Percentiles rank a stretch among this genome's conserved stretches.
Conservation (phyloP, 2,797 vertebrate genomes). For the Botia almorhae region DNA sequence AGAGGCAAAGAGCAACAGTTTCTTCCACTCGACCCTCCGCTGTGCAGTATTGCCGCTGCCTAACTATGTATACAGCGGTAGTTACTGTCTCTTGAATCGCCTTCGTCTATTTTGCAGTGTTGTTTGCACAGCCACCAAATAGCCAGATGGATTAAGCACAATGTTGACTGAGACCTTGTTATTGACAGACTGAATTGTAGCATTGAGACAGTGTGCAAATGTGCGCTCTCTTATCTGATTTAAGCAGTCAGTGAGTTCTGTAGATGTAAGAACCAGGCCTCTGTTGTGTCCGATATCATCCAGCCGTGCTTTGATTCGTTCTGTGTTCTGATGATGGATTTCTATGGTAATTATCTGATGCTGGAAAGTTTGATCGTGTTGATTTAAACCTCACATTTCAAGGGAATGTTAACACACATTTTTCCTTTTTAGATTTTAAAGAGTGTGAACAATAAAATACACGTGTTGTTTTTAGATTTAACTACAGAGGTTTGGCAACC, state of each 20-base stretch:
- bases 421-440: slow-evolving; percentile 70
- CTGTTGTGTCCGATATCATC: slow-evolving; percentile 38
- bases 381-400: slow-evolving; percentile 76
- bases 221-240: slow-evolving; percentile 53
- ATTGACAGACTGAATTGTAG: slow-evolving; percentile 41
- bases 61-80: background rate
- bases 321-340: slow-evolving; percentile 86
- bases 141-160: slow-evolving; percentile 13
- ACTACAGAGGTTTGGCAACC: background rate
- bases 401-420: slow-evolving; percentile 82
- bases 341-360: slow-evolving; percentile 84
- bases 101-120: background rate
- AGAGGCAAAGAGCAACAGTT: slow-evolving; percentile 35
- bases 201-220: slow-evolving; percentile 49
- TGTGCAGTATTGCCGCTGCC: slow-evolving; percentile 25
- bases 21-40: slow-evolving; percentile 44
- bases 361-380: slow-evolving; percentile 78
- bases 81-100: slow-evolving; percentile 13
- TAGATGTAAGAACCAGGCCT: slow-evolving; percentile 27
- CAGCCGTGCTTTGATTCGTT: slow-evolving; percentile 75
- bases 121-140: slow-evolving; percentile 41
- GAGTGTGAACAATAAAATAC: background rate
- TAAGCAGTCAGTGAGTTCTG: slow-evolving; percentile 23
- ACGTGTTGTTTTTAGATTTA: background rate
- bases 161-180: slow-evolving; percentile 51